A percentile compares a stretch with the other conserved stretches of the same genome.
phyloP scores from a whole-genome alignment of 2,888 invertebrate species.

The Lasioglossum calceatum region DNA sequence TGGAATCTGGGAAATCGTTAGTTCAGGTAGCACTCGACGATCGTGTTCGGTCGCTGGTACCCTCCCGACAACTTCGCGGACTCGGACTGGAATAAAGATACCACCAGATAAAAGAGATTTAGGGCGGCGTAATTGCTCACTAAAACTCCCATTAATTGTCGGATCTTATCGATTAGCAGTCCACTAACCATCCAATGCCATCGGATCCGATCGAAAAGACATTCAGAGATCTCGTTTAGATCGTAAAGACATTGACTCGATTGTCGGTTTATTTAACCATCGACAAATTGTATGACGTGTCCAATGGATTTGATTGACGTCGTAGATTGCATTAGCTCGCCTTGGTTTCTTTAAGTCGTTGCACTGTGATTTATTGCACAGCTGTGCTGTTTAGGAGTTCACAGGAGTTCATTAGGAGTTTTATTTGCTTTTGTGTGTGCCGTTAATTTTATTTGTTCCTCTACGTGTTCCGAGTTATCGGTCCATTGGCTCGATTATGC shows the following conservation, averaged over 20 bases:
- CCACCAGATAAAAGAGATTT: background rate
- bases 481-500: background rate
- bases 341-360: background rate
- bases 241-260: background rate
- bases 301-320: background rate
- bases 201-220: background rate
- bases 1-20: constrained; percentile 41
- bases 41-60: background rate
- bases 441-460: background rate
- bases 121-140: background rate
- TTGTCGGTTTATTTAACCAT: background rate
- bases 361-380: background rate
- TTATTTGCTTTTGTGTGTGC: background rate
- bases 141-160: background rate
- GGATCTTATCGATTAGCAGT: background rate
- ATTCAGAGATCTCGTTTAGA: too few relatives aligned
- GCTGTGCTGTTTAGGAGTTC: background rate
- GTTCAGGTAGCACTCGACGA: constrained; percentile 24
- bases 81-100: background rate
- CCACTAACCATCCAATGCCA: background rate
- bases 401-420: background rate
- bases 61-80: background rate
- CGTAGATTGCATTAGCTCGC: background rate
- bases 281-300: background rate
- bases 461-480: background rate